Conservation (phyloP, 2,113 vertebrate genomes). For the Laticauda laticaudata region DNA sequence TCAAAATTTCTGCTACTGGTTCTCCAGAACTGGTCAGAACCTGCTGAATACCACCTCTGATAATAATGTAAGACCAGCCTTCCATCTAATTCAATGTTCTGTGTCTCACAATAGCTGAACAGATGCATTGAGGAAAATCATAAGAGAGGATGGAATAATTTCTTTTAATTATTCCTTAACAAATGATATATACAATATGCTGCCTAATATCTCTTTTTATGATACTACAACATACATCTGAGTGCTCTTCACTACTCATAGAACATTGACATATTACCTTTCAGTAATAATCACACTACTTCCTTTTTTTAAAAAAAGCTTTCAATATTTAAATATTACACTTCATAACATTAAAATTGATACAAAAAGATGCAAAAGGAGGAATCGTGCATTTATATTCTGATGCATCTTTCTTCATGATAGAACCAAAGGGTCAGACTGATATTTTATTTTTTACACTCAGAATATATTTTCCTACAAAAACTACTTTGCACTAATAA, state of each 20-base stretch:
- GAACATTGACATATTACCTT: not conserved
- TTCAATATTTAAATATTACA: not conserved
- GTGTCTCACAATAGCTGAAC: not conserved
- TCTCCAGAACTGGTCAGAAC: no score
- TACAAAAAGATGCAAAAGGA: not conserved
- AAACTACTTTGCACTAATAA: not conserved
- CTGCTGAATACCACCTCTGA: no score
- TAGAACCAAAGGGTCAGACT: not conserved
- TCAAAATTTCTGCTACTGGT: no score
- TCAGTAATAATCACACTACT: not conserved
- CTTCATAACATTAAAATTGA: not conserved
- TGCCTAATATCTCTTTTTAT: not conserved
- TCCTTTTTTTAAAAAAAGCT: not conserved
- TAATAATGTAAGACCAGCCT: not conserved
- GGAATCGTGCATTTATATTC: not conserved
- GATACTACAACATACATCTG: not conserved
- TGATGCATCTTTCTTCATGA: not conserved
- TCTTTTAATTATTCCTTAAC: not conserved
- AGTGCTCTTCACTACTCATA: not conserved
- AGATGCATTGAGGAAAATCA: not conserved
- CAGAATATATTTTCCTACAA: not conserved
- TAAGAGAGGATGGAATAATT: not conserved
- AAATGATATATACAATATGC: not conserved
- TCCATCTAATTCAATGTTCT: not conserved
- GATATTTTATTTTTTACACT: not conserved